Evolutionary conservation across 35 echinoderm and acorn worm species (phyloP), one percentile per base, ranked within the genome.

Genomic region (Holothuria glaberrima): DNA sequence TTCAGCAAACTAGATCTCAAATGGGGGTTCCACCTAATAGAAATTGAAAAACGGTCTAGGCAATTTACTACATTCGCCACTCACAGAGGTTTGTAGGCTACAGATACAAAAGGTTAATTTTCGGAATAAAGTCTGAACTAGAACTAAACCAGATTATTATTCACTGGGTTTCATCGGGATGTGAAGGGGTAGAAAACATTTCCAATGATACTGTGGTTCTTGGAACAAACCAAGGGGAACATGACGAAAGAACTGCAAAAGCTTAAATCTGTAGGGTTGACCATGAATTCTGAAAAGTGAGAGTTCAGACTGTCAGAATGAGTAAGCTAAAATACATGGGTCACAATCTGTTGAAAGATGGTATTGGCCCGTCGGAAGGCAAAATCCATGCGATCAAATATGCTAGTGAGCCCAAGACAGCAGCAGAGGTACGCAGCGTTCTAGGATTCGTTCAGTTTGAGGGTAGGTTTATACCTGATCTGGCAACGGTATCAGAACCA

Each of bases 231-330:
- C n/a, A 59, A 58, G 25, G 19, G 1, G 52, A 80, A 18, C 89
- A 90, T 90, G 73, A 90, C 66, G 12, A 65, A 62, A 44, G 58
- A 34, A n/a, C 26, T 89, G 6, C 44, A 61, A 0, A 76, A 31
- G 16, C 58, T 94, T 20, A 59, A 91, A 16, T 17, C 57, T n/a
- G 54, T 18, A n/a, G 83, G 83, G 0, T 57, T 94, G 17, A 94
- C 93, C 1, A 12, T 91, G 19, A 91, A 94, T 31, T 21, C 10
- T 22, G 83, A 61, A 12, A 93, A 97, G 59, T 93, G 94, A 83
- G 19, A 82, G 32, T 91, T 97, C 48, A 86, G 70, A 16, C 35
- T 68, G 62, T 97, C 48, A 86, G 70, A 16, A 56, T 68, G 62
- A 20, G 28, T 5, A 70, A 90, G 50, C 5, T 91, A 2, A 71